These are phyloP conservation scores for Ceyx cyanopectus DNA, from an alignment of 2,113 vertebrate species.

Conservation along the genomic window DNA sequence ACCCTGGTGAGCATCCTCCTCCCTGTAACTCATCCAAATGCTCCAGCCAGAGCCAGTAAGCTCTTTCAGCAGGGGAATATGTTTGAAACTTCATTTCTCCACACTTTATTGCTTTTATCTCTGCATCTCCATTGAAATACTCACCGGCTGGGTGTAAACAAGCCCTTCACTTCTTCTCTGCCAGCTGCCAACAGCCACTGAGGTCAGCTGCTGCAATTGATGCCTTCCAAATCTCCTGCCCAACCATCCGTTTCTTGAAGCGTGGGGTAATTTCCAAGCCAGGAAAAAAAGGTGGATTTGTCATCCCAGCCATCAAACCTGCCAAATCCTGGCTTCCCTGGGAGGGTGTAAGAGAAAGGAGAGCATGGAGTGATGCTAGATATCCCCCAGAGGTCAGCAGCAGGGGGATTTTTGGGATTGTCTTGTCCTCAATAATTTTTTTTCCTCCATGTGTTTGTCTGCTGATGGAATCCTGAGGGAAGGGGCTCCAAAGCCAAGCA, in stretches of 20 bases:
- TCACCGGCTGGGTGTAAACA: background rate
- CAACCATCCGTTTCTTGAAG: background rate
- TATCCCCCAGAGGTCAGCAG: background rate
- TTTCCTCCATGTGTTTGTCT: background rate
- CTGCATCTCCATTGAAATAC: background rate
- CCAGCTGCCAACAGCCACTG: background rate
- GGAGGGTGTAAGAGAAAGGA: background rate
- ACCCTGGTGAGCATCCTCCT: background rate
- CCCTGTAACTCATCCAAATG: background rate
- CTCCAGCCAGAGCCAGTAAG: background rate
- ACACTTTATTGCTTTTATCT: background rate
- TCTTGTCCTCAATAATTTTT: background rate
- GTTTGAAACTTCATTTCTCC: background rate
- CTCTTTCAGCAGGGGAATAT: background rate
- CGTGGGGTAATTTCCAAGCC: background rate
- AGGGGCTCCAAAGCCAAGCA: accelerated
- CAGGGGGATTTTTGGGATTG: background rate
- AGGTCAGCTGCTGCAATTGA: background rate
- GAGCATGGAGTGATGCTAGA: background rate
- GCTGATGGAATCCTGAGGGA: background rate
- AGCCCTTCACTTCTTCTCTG: background rate
- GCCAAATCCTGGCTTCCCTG: background rate
- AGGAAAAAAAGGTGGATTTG: background rate
- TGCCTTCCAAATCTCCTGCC: background rate
- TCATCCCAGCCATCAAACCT: background rate